Evolutionary conservation across 2,797 vertebrate genomes (phyloP).

Genomic region (Chaenodraco wilsoni): DNA sequence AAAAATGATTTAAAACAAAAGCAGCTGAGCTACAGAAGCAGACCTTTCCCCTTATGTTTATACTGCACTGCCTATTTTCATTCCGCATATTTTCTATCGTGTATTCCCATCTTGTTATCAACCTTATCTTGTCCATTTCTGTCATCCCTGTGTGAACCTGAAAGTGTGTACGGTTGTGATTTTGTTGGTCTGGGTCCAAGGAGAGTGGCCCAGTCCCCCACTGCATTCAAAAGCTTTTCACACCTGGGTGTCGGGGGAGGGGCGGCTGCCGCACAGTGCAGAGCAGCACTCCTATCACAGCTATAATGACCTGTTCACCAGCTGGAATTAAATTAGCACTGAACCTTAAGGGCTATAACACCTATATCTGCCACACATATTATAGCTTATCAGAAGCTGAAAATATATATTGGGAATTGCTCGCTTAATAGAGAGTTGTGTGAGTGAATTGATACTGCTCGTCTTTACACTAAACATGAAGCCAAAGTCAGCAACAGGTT

Average conservation of each 20-base stretch:
- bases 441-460: not conserved
- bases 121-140: slow-evolving; percentile 23
- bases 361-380: not conserved
- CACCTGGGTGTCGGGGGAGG: slow-evolving; percentile 57
- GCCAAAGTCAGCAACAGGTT: not conserved
- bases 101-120: slow-evolving; percentile 35
- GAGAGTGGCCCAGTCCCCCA: not conserved
- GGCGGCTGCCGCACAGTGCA: slow-evolving; percentile 26
- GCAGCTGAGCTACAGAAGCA: slow-evolving; percentile 5
- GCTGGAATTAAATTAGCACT: slow-evolving; percentile 15
- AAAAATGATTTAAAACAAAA: slow-evolving; percentile 52
- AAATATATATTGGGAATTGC: not conserved
- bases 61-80: slow-evolving; percentile 32
- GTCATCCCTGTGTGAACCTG: slow-evolving; percentile 35
- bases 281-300: slow-evolving; percentile 24
- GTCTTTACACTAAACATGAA: not conserved
- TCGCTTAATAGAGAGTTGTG: not conserved
- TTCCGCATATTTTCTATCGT: slow-evolving; percentile 35
- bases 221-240: slow-evolving; percentile 59
- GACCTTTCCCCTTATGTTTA: slow-evolving; percentile 10
- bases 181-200: slow-evolving; percentile 21
- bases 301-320: slow-evolving; percentile 48
- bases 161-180: slow-evolving; percentile 49
- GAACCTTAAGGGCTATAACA: not conserved
- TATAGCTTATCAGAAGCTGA: not conserved